Conservation (phyloP, 2,888 invertebrate genomes). For the Acleris emargana region DNA sequence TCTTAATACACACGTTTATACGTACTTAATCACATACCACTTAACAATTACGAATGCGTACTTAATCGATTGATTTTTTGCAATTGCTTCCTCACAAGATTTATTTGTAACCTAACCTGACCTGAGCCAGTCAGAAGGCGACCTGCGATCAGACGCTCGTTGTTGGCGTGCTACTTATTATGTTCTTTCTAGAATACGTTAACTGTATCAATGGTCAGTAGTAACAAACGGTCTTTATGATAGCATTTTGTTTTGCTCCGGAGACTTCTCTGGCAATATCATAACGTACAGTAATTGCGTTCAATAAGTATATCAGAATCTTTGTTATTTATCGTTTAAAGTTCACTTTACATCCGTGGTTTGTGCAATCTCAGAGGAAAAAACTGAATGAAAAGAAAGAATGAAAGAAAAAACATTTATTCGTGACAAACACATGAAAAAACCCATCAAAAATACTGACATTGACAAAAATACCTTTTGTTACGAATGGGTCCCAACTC, state of each 20-base stretch:
- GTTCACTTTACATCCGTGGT: no score
- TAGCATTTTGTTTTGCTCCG: not conserved
- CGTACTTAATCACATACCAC: no score
- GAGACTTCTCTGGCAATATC: not conserved
- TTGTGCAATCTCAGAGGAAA: no score
- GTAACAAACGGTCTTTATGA: not conserved
- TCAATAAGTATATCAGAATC: not conserved
- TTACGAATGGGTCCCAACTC: no score
- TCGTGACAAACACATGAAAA: no score
- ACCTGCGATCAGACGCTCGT: not conserved
- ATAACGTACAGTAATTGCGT: not conserved
- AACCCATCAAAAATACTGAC: no score
- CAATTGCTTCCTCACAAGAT: not conserved
- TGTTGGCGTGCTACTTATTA: not conserved
- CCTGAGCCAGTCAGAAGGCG: not conserved
- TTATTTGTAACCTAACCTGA: conserved; percentile 2
- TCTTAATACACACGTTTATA: no score
- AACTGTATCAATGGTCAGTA: not conserved
- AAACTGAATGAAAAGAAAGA: no score
- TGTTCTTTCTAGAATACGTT: conserved; percentile 1
- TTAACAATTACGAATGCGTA: no score
- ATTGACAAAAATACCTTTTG: no score
- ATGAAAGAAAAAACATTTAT: no score
- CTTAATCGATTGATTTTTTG: not conserved
- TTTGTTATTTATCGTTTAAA: not conserved